Evolutionary conservation across 2,113 vertebrate species (phyloP).

Genomic region (Grallaria varia): DNA sequence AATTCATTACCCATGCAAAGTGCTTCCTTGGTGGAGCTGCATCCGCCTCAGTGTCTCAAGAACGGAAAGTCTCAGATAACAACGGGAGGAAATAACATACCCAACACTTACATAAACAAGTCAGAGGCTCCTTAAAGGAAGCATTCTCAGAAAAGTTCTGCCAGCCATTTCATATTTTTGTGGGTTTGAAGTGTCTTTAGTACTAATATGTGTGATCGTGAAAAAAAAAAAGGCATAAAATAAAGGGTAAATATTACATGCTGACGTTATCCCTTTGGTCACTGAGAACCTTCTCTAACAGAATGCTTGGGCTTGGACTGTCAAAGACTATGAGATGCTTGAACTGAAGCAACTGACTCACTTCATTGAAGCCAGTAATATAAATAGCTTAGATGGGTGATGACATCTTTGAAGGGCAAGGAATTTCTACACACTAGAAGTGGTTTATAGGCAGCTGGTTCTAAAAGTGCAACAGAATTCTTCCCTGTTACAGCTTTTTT

Average conservation of each 20-base stretch:
- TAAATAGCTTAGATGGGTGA: neutral
- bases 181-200: neutral
- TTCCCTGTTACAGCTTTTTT: neutral
- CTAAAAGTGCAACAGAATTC: neutral
- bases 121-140: neutral
- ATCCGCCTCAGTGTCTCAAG: neutral
- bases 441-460: neutral
- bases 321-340: neutral
- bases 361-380: neutral
- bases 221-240: neutral
- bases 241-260: neutral
- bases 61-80: neutral
- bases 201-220: rapidly evolving
- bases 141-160: neutral
- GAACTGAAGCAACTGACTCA: neutral
- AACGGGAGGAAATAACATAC: neutral
- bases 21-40: neutral
- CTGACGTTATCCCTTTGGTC: neutral
- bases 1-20: neutral
- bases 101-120: neutral
- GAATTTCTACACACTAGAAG: neutral
- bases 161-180: neutral
- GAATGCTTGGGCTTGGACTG: neutral
- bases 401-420: neutral
- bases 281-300: neutral